Percentiles rank a stretch among this genome's conserved stretches.
These are phyloP conservation scores for Sceloporus undulatus DNA, from an alignment of 2,113 vertebrate genomes.

Conservation along the genomic window DNA sequence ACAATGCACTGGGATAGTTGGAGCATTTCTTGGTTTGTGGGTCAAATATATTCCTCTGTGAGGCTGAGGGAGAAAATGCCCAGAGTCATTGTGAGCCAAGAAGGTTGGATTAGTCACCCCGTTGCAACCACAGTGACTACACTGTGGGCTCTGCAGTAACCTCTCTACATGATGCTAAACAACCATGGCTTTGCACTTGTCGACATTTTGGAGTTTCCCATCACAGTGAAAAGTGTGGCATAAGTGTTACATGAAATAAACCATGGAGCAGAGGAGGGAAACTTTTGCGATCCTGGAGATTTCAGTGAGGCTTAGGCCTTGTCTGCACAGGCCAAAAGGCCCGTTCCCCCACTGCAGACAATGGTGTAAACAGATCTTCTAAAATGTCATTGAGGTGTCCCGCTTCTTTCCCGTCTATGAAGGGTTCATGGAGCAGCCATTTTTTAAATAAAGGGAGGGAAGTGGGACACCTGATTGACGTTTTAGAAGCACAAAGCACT, in stretches of 20 bases:
- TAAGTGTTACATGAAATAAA: background rate
- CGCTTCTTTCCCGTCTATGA: too few relatives aligned
- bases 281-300: background rate
- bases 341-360: too few relatives aligned
- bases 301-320: background rate
- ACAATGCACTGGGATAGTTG: conserved; percentile 30
- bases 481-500: too few relatives aligned
- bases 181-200: background rate
- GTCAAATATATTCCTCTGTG: background rate
- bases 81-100: background rate
- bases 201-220: conserved; percentile 10
- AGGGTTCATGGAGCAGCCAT: too few relatives aligned
- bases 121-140: background rate
- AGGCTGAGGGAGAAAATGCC: background rate
- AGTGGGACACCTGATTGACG: too few relatives aligned
- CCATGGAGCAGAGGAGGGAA: background rate
- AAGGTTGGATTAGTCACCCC: background rate
- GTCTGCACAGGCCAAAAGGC: background rate
- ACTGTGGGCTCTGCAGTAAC: fast-evolving
- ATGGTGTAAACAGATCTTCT: too few relatives aligned
- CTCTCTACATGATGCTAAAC: conserved; percentile 6
- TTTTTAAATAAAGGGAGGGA: too few relatives aligned
- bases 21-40: conserved; percentile 34
- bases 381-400: too few relatives aligned
- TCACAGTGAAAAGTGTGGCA: background rate